Base-by-base conservation (phyloP, 2,797 vertebrate species). In the Diplodus sargus region DNA sequence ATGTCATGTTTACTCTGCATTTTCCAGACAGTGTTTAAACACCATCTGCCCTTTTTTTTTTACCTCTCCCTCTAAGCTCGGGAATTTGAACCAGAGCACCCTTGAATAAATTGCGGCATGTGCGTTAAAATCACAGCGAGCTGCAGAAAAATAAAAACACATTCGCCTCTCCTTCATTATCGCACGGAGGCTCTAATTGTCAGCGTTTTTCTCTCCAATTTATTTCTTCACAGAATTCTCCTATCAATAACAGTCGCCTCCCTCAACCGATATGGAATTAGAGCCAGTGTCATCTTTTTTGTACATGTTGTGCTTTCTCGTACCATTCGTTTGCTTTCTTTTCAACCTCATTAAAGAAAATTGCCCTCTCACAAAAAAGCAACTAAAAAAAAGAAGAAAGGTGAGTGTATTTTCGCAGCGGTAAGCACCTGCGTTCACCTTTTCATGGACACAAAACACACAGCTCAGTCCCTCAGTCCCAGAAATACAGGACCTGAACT, bases 21-120 rank as follows among this genome's bases (percentile, higher is more conserved):
- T 89, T 80, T 81, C 61, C 76, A 86, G 82, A 81, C 72, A 7
- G 65, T 83, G 81, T 87, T 87, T 77, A 83, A 87, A 87, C 78
- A 74, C 83, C 75, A 89, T 89, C 70, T 87, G 86, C 67, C 70
- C 4, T 28, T 28, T 28, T 28, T 28, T 28, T 28, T 88, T 34
- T 85, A 70, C 67, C 63, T 68, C 84, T 57, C 47, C 79, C 61
- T 88, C 66, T 53, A 48, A 72, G 76, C 70, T 60, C 2, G 20
- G 65, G 56, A 85, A 79, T 83, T 52, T 82, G 62, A 81, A 89
- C 74, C 52, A 71, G 61, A 84, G 39, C 76, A 74, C 61, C 71
- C 70, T 73, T 69, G 66, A 87, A 89, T 84, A 87, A 74, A 90
- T 90, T 56, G 82, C 42, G 77, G 58, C 20, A 34, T 67, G 25